Evolutionary conservation across 2,797 vertebrate genomes (phyloP).

Genomic region (Coilia nasus): DNA sequence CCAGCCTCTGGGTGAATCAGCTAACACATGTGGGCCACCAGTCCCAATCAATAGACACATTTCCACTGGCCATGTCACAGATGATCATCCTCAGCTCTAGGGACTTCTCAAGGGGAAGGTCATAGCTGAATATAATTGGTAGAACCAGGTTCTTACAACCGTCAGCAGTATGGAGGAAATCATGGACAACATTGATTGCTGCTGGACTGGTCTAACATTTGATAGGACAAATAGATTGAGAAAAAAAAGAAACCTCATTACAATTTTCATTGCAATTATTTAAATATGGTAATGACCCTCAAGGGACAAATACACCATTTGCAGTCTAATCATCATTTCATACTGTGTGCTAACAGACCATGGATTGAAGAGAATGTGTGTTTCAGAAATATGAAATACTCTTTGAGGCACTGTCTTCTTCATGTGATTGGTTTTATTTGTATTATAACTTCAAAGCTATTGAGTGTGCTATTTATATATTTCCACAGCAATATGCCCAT

Average conservation of each 20-base stretch:
- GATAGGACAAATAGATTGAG: neutral
- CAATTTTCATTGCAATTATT: neutral
- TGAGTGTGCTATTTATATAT: neutral
- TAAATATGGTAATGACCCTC: neutral
- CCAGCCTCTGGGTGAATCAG: conserved; percentile 7
- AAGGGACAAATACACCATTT: conserved; percentile 3
- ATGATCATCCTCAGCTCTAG: conserved; percentile 33
- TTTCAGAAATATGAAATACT: neutral
- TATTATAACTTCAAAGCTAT: neutral
- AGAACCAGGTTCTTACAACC: conserved; percentile 9
- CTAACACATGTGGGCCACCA: neutral
- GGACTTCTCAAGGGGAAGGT: conserved; percentile 46
- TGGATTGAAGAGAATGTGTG: neutral
- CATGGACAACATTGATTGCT: neutral
- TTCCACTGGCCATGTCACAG: conserved; percentile 37
- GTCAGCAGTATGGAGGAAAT: conserved; percentile 28
- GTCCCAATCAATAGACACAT: conserved; percentile 44
- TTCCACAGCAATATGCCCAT: neutral
- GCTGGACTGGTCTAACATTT: neutral
- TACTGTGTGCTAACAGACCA: neutral
- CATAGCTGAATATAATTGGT: conserved; percentile 43
- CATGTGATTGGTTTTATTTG: neutral
- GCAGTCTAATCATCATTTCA: neutral
- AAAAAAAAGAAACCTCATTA: neutral
- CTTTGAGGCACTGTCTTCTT: neutral